phyloP scores from a whole-genome alignment of 2,888 invertebrate species.

The Aelia acuminata region DNA sequence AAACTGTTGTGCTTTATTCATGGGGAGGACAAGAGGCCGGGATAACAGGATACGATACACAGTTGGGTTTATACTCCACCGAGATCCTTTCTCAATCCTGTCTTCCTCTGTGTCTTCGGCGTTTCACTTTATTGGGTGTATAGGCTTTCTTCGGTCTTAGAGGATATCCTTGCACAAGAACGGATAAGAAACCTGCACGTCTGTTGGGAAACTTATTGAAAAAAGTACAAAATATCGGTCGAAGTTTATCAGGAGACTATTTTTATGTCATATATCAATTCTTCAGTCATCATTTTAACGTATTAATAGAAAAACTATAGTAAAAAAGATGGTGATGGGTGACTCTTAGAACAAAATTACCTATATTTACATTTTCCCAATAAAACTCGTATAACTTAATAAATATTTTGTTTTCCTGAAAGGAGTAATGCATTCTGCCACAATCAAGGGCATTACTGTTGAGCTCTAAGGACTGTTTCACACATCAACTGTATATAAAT shows the following conservation, averaged over 20 bases:
- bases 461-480: too few relatives aligned
- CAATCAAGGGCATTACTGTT: too few relatives aligned
- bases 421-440: too few relatives aligned
- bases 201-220: not conserved
- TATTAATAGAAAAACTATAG: too few relatives aligned
- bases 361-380: too few relatives aligned
- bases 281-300: too few relatives aligned
- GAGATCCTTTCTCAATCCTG: conserved; percentile 62
- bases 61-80: conserved; percentile 62
- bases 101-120: conserved; percentile 12
- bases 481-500: too few relatives aligned
- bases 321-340: too few relatives aligned
- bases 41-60: conserved; percentile 67
- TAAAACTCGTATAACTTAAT: too few relatives aligned
- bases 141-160: not conserved
- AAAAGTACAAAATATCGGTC: not conserved
- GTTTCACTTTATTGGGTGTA: conserved; percentile 29
- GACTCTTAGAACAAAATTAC: too few relatives aligned
- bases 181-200: not conserved
- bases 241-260: not conserved
- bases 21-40: conserved; percentile 20
- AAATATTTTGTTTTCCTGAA: too few relatives aligned
- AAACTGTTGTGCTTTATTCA: conserved; percentile 47
- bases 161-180: not conserved
- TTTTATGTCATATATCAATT: too few relatives aligned